Evolutionary conservation across 2,888 invertebrate species (phyloP), one percentile per base, ranked within the genome.

Genomic region (Eupithecia insigniata): DNA sequence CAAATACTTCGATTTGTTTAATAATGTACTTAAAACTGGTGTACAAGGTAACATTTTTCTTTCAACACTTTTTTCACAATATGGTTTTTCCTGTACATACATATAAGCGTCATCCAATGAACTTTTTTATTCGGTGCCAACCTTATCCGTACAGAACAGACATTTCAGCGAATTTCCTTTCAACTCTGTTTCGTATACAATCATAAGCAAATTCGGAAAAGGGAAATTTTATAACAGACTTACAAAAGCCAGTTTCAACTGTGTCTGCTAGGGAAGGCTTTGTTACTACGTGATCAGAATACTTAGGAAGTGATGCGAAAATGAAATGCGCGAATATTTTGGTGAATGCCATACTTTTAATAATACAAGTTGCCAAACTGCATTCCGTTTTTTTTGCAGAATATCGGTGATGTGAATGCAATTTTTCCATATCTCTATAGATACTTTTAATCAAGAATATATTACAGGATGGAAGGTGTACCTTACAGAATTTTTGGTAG

Each of bases 261-360:
- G 68, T 71, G 70, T 74, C 73, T 74, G 73, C 73, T 61, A 71
- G 61, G 66, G 70, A 74, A 71, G 64, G 64, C 61, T 71, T 74
- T 74, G 68, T 71, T 68, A 66, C 70, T 70, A 69, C 73, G 73
- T 74, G 73, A 71, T 66, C 73, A 66, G 73, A 74, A 71, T 74
- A 32, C 16, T 64, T 46, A 22, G 58, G 30, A 65, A 70, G 67
- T 70, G 22, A 69, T 64, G 72, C 67, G 66, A 66, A 73, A 69
- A 69, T 69, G 32, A 73, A 73, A 67, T 69, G 69, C 66, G 61
- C 61, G 46, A 66, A 65, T 61, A 61, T 70, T 51, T 71, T 51
- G 28, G 30, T 16, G 28, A 58, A 60, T 60, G 1, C 30, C 26
- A 4, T 12, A 26, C 12, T 55, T 55, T 55, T 26, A 55, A 55